Evolutionary conservation across 2,113 vertebrate genomes (phyloP).

Genomic region (Oncorhynchus clarkii): DNA sequence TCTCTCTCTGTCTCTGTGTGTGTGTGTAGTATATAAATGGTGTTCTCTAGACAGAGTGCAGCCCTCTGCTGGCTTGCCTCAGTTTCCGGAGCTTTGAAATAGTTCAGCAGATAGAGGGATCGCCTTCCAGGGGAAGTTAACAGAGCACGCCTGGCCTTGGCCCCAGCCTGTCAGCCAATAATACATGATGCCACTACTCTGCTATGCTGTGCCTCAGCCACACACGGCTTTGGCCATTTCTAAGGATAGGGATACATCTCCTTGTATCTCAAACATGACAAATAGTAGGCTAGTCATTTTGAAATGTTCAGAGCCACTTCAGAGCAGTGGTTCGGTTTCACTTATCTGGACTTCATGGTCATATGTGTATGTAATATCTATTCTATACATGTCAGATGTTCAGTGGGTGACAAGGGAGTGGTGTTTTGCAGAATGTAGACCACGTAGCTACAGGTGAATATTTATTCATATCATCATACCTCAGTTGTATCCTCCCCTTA

Average conservation of each 20-base stretch:
- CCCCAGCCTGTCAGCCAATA: conserved; percentile 65
- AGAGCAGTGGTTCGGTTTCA: not conserved
- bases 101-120: conserved; percentile 67
- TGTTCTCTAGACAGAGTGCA: conserved; percentile 48
- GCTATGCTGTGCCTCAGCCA: conserved; percentile 49
- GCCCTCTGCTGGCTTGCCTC: conserved; percentile 62
- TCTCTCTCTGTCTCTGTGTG: not conserved
- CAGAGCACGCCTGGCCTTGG: conserved; percentile 73
- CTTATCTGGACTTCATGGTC: not conserved
- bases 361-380: too few relatives aligned
- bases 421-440: not conserved
- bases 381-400: not conserved
- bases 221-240: conserved; percentile 14
- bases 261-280: not conserved
- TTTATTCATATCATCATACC: not conserved
- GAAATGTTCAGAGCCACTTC: too few relatives aligned
- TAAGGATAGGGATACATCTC: conserved; percentile 10
- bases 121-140: conserved; percentile 73
- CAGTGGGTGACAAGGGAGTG: not conserved
- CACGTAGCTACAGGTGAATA: too few relatives aligned
- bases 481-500: too few relatives aligned
- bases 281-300: not conserved
- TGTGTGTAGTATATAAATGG: not conserved
- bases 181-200: conserved; percentile 74
- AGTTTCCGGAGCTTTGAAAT: conserved; percentile 81